phyloP scores from a whole-genome alignment of 1,140 invertebrate genomes.

The Drosophila melanogaster region Release_6_plus_ISO1_MT NC_004354.4:12831501-12832000 shows the following conservation, averaged over 20 bases:
- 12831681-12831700: background rate
- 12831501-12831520: slow-evolving; percentile 45
- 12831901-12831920: slow-evolving; percentile 70
- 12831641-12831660: slow-evolving; percentile 59
- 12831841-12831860: slow-evolving; percentile 7
- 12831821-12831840: slow-evolving; percentile 56
- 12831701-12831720: background rate
- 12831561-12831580: slow-evolving; percentile 57
- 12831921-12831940: slow-evolving; percentile 52
- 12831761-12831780: slow-evolving; percentile 44
- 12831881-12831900: slow-evolving; percentile 48
- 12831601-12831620: slow-evolving; percentile 83
- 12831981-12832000: slow-evolving; percentile 71
- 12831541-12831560: slow-evolving; percentile 30
- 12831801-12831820: slow-evolving; percentile 54
- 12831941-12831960: slow-evolving; percentile 67
- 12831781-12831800: slow-evolving; percentile 22
- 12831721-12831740: background rate
- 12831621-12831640: slow-evolving; percentile 84
- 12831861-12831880: slow-evolving; percentile 22
- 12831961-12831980: slow-evolving; percentile 63
- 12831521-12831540: slow-evolving; percentile 31
- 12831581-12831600: slow-evolving; percentile 72
- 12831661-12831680: slow-evolving; percentile 10
- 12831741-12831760: background rate